Evolutionary conservation across 2,797 vertebrate genomes (phyloP).

Genomic region (Falco columbarius): DNA sequence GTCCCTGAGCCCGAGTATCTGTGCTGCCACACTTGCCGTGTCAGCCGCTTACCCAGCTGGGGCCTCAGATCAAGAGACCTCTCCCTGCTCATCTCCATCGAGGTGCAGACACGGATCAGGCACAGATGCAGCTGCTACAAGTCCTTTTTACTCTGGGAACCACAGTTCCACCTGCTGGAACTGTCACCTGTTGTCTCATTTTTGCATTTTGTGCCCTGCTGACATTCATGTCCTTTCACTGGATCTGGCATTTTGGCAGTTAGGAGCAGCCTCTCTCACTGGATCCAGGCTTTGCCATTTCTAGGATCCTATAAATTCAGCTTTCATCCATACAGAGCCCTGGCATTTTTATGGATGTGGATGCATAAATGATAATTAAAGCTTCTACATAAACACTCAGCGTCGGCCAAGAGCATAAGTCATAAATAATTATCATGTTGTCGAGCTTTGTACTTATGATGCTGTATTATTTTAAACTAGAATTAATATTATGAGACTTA

Average conservation of each 20-base stretch:
- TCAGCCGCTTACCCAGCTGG: neutral
- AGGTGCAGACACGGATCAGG: neutral
- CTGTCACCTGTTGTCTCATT: neutral
- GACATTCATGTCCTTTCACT: neutral
- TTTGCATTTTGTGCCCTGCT: neutral
- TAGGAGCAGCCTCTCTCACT: neutral
- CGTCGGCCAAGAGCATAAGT: neutral
- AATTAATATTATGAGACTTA: neutral
- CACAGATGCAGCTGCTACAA: neutral
- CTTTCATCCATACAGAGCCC: conserved; percentile 13
- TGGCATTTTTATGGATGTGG: neutral
- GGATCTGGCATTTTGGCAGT: neutral
- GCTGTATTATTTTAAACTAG: conserved; percentile 9
- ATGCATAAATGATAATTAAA: conserved; percentile 43
- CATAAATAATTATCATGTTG: conserved; percentile 42
- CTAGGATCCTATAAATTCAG: conserved; percentile 13
- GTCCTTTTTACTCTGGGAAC: neutral
- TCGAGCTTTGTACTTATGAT: neutral
- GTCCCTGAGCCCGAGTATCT: neutral
- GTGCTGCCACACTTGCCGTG: accelerated
- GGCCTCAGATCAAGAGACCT: neutral
- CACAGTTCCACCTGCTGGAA: neutral
- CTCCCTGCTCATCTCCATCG: accelerated
- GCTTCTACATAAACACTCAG: conserved; percentile 1
- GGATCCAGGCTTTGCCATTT: neutral